phyloP scores from a whole-genome alignment of 2,113 vertebrate genomes.

The Heptranchias perlo region DNA sequence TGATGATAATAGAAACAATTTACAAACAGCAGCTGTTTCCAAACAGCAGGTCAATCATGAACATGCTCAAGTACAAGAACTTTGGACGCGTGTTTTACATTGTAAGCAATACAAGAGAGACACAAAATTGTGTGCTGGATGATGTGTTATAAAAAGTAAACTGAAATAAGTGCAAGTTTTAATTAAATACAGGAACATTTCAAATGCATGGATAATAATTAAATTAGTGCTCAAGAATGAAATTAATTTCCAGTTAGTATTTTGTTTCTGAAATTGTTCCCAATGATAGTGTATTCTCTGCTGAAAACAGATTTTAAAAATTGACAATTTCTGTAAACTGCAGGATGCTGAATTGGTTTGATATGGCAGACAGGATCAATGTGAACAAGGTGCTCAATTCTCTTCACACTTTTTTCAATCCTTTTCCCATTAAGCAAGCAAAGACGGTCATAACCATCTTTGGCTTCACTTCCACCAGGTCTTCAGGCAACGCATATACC shows the following conservation, averaged over 20 bases:
- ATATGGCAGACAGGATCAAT: slow-evolving; percentile 51
- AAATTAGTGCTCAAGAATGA: neutral
- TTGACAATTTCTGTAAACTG: neutral
- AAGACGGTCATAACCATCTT: slow-evolving; percentile 99
- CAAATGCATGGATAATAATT: neutral
- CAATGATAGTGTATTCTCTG: neutral
- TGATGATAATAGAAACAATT: neutral
- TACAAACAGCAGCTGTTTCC: neutral
- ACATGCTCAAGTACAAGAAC: neutral
- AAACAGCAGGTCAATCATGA: neutral
- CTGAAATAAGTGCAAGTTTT: neutral
- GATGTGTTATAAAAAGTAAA: neutral
- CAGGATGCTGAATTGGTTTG: slow-evolving; percentile 40
- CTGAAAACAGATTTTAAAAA: neutral
- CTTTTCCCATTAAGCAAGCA: slow-evolving; percentile 87
- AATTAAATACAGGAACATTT: neutral
- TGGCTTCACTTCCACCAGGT: slow-evolving; percentile 88
- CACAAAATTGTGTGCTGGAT: neutral
- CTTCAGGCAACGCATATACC: slow-evolving; percentile 86
- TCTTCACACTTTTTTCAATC: slow-evolving; percentile 67
- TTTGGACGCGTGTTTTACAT: neutral
- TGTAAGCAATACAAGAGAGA: neutral
- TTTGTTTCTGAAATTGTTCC: slow-evolving; percentile 17
- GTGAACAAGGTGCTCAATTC: neutral
- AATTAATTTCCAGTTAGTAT: slow-evolving; percentile 11